Evolutionary conservation across 37 sponge, comb jelly and placozoan species (phyloP), one percentile per base, ranked within the genome.

Genomic region (Dysidea cf. avara): DNA sequence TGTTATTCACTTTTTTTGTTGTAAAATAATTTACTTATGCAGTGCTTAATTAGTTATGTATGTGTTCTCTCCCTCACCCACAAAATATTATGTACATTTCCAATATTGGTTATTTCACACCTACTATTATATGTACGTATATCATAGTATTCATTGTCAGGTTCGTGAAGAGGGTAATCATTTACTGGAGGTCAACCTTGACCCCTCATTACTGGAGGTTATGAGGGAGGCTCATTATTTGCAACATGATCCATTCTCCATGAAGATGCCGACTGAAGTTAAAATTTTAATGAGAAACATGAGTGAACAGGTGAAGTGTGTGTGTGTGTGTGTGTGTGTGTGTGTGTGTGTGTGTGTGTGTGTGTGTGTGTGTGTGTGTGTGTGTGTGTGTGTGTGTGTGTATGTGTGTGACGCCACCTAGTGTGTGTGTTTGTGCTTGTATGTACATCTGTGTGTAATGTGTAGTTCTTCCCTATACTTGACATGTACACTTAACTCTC

Each of bases 141-240:
- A 49, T 49, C 16, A 49, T 22, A 29, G 32, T 29, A 22, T 16
- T 22, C 63, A n/a, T n/a, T n/a, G n/a, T n/a, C n/a, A n/a, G n/a
- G n/a, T n/a, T n/a, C n/a, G n/a, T 34, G 6, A 72, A n/a, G 71
- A 69, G 29, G 59, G 36, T 24, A 11, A n/a, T 59, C 82, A 77
- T 2, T 0, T 17, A 3, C 51, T 87, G 50, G 56, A 28, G 36
- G 77, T 87, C 24, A 87, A 87, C 82, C 35, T 87, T 64, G 81
- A 81, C 77, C 77, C 76, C 21, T 30, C n/a, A 17, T 53, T 87
- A 9, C 38, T 25, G 25, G 62, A 81, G 43, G 77, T 87, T 9
- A 39, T 87, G 31, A 22, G 43, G 0, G 87, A 87, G 77, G 59
- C 58, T 7, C 71, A 46, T 47, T 39, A 87, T 64, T 64, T 87